These are phyloP conservation scores for Ivindomyrus marchei DNA, from an alignment of 2,113 vertebrate species.

Conservation along the genomic window DNA sequence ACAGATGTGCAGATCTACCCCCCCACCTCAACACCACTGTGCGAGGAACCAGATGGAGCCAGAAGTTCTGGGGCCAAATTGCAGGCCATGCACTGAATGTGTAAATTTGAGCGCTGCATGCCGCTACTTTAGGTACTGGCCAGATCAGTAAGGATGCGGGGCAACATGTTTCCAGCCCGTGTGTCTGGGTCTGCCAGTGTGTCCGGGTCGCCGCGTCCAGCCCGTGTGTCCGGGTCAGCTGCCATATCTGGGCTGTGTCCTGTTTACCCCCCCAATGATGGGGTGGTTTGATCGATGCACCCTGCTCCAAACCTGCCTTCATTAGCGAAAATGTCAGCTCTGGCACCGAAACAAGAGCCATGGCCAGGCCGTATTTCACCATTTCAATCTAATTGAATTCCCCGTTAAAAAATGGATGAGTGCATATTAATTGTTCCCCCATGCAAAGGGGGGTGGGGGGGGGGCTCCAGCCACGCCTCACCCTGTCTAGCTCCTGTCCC, in stretches of 20 bases:
- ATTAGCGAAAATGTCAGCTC: conserved; percentile 49
- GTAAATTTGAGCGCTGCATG: background rate
- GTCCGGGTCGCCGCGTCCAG: background rate
- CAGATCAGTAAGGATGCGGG: background rate
- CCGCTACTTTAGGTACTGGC: background rate
- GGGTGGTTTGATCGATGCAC: conserved; percentile 41
- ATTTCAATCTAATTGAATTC: conserved; percentile 44
- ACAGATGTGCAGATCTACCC: background rate
- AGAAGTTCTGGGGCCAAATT: background rate
- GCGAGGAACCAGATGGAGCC: background rate
- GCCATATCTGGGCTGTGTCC: background rate
- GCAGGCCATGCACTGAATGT: background rate
- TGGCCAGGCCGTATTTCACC: conserved; percentile 41
- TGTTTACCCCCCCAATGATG: background rate
- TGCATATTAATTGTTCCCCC: conserved; percentile 45
- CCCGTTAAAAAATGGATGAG: conserved; percentile 51
- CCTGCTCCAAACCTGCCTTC: conserved; percentile 36
- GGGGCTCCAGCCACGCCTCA: conserved; percentile 16
- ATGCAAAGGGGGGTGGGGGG: conserved; percentile 21
- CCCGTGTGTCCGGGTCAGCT: background rate
- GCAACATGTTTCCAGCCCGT: background rate
- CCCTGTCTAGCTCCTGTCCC: background rate
- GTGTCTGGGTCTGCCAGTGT: background rate
- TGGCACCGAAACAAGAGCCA: conserved; percentile 36
- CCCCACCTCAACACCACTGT: background rate